Percentiles rank a stretch among this genome's conserved stretches.
Conservation (phyloP, 2,113 vertebrate species). For the Cisticola juncidis region DNA sequence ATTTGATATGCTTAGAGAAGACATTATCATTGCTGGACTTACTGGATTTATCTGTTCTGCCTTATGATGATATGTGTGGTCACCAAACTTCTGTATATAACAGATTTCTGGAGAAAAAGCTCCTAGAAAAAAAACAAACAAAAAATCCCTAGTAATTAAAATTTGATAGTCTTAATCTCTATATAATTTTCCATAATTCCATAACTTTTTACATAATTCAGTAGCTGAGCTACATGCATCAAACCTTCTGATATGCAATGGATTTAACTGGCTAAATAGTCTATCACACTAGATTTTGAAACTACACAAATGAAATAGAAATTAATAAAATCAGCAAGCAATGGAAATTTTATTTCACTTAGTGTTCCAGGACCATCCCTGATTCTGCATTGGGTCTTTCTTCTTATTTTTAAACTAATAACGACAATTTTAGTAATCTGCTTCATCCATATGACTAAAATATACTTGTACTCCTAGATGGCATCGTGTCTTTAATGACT, state of each 20-base stretch:
- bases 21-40: background rate
- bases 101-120: conserved; percentile 54
- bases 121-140: background rate
- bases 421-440: background rate
- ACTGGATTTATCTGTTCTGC: background rate
- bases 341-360: background rate
- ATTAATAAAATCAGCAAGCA: background rate
- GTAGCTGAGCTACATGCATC: background rate
- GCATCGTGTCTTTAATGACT: background rate
- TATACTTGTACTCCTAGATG: background rate
- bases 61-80: background rate
- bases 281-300: background rate
- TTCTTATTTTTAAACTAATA: background rate
- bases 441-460: background rate
- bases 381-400: background rate
- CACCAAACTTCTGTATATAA: background rate
- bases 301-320: background rate
- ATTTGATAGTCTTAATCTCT: background rate
- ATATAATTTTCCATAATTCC: background rate
- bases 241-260: background rate
- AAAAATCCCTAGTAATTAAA: background rate
- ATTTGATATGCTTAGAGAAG: background rate
- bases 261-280: background rate
- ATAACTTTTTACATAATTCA: background rate
- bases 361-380: background rate